A percentile compares a stretch with the other conserved stretches of the same genome.
phyloP scores from a whole-genome alignment of 2,888 invertebrate genomes.

The Lordiphosa andalusiaca region DNA sequence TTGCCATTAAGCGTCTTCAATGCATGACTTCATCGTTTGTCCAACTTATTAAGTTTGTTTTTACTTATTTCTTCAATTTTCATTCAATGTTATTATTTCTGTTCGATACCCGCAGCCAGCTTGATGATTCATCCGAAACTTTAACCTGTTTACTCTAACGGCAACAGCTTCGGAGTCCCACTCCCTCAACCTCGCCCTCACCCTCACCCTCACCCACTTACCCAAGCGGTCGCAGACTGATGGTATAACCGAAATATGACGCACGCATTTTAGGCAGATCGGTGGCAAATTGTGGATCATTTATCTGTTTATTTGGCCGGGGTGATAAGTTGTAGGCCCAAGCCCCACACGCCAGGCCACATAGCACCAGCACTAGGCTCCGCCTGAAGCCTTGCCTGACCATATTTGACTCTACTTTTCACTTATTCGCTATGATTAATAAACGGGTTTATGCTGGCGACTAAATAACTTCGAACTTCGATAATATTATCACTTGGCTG shows the following conservation, averaged over 20 bases:
- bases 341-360: conserved; percentile 14
- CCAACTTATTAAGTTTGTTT: conserved; percentile 17
- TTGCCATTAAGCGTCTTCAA: conserved; percentile 36
- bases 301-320: conserved; percentile 76
- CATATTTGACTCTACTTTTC: conserved; percentile 31
- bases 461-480: conserved; percentile 15
- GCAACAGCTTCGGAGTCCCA: conserved; percentile 5
- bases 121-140: conserved; percentile 34
- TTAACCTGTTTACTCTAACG: conserved; percentile 58
- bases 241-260: conserved; percentile 78
- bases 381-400: conserved; percentile 29
- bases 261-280: conserved; percentile 72
- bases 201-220: conserved; percentile 54
- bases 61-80: conserved; percentile 11
- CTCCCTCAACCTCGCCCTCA: not conserved
- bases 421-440: conserved; percentile 8
- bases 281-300: conserved; percentile 74
- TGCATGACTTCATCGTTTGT: conserved; percentile 57
- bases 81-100: conserved; percentile 29
- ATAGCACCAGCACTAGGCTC: conserved; percentile 16
- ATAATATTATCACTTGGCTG: conserved; percentile 43
- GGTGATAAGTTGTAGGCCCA: conserved; percentile 78
- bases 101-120: conserved; percentile 16
- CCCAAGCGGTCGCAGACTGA: conserved; percentile 76
- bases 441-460: conserved; percentile 29